Percentiles rank a stretch among this genome's conserved stretches.
Conservation (phyloP, 2,113 vertebrate genomes). For the Heloderma charlesbogerti region DNA sequence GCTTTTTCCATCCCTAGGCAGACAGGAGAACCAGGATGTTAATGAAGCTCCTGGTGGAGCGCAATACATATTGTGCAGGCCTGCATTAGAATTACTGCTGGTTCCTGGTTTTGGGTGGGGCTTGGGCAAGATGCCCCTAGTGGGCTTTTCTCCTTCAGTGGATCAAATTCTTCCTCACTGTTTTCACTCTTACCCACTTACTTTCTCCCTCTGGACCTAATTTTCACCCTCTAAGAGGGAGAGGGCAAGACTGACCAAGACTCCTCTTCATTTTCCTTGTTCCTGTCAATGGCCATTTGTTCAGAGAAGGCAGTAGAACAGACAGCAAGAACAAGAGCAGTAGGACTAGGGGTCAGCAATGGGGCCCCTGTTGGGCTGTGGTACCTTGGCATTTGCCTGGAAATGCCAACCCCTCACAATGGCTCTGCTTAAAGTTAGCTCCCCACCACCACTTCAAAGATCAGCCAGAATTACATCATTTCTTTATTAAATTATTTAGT, state of each 20-base stretch:
- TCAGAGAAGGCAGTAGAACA: too few relatives aligned
- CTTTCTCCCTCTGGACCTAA: too few relatives aligned
- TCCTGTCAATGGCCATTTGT: too few relatives aligned
- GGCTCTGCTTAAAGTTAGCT: background rate
- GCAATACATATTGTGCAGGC: background rate
- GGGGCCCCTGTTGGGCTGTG: background rate
- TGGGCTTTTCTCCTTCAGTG: too few relatives aligned
- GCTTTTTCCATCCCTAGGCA: too few relatives aligned
- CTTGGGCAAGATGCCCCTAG: background rate
- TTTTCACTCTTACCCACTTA: too few relatives aligned
- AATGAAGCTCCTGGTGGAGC: background rate
- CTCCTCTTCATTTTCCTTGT: too few relatives aligned
- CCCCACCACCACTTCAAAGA: background rate
- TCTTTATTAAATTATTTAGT: background rate
- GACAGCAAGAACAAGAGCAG: too few relatives aligned
- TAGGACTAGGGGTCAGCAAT: background rate
- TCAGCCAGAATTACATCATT: background rate
- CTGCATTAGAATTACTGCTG: background rate
- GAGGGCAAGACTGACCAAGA: background rate
- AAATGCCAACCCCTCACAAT: background rate
- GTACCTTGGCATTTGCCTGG: background rate
- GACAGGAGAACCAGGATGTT: background rate
- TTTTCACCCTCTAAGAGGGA: background rate
- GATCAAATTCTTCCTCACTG: background rate
- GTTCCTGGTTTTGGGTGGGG: background rate